phyloP scores from a whole-genome alignment of 2,113 vertebrate species.

The Silurus asotus region DNA sequence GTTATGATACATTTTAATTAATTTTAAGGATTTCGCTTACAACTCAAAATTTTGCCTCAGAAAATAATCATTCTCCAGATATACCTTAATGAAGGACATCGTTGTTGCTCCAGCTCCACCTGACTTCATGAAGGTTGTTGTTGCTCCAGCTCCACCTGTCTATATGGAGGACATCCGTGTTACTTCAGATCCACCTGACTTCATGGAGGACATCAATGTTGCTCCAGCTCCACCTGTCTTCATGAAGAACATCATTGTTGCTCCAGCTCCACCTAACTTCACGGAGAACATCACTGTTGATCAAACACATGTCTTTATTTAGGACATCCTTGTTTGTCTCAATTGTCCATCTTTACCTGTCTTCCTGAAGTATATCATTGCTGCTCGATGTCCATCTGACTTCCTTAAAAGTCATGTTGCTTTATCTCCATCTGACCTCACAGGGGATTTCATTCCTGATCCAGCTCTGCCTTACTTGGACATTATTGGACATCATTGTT shows the following conservation, averaged over 20 bases:
- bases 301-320: too few species aligned
- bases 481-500: too few species aligned
- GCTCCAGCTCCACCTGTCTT: not conserved
- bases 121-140: not conserved
- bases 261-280: not conserved
- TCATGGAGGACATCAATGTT: too few species aligned
- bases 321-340: too few species aligned
- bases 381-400: not conserved
- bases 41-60: too few species aligned
- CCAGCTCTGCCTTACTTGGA: not conserved
- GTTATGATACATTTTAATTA: too few species aligned
- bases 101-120: not conserved
- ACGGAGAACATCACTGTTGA: not conserved
- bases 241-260: not conserved
- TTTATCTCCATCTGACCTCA: not conserved
- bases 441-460: not conserved
- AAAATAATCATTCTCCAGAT: too few species aligned
- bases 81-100: not conserved
- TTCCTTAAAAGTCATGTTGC: not conserved
- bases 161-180: not conserved
- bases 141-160: not conserved
- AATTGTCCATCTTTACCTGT: not conserved
- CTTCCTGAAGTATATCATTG: not conserved
- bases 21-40: too few species aligned
- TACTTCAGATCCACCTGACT: not conserved